Evolutionary conservation across 2,113 vertebrate species (phyloP), one percentile per base, ranked within the genome.

Genomic region (Scopus umbretta): DNA sequence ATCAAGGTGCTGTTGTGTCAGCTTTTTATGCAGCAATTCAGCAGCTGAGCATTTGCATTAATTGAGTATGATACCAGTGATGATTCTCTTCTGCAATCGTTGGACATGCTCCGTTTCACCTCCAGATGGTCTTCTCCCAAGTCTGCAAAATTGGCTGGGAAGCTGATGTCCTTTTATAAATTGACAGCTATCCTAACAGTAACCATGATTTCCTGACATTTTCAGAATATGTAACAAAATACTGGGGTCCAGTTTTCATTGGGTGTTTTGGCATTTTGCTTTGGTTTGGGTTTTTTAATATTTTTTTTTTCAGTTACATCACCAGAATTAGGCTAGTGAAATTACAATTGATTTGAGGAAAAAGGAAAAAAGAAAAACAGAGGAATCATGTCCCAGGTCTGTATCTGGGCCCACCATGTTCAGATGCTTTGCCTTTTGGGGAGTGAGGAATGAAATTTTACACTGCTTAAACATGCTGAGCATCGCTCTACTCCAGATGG

Each of bases 121-220:
- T 95, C 92, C 96, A 96, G 88, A 96, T 94, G 96, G 92, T 97
- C 88, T 61, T 65, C 80, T 93, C 80, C 65, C 47, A 88, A 32
- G 75, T 59, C 76, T 7, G 2, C 56, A 78, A 61, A 93, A 96
- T 61, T 90, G 52, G 65, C 86, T 89, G 76, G 82, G 83, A 91
- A 90, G 52, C 13, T 56, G 56, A 86, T 72, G 61, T 43, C 36
- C 82, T 72, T 80, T 67, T 68, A 81, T 55, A 81, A 84, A 92
- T 32, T 81, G 56, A 95, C 68, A 92, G 40, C 34, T 88, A 66
- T 59, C 63, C 67, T 78, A 90, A 62, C 18, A 80, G 50, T 20
- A 92, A 45, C 26, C 38, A n/a, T 6, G 5, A 59, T 22, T 70
- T 83, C 59, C 74, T 78, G 50, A 70, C 18, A 71, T 66, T 66